phyloP scores from a whole-genome alignment of 2,888 invertebrate species.

The Pterostichus niger region DNA sequence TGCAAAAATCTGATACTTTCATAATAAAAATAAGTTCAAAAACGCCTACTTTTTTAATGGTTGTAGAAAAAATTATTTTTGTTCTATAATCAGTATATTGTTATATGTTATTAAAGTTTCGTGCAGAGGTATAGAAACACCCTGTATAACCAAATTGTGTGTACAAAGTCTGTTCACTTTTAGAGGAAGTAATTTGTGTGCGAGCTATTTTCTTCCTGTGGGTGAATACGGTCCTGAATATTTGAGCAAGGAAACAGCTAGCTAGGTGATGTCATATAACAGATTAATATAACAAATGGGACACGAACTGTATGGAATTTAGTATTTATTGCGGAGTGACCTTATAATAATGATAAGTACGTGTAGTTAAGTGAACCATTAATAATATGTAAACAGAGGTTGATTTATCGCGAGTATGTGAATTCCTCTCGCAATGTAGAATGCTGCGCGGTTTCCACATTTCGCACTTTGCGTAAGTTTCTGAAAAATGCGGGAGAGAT shows the following conservation, averaged over 20 bases:
- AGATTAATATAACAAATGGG: conserved; percentile 65
- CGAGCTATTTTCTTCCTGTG: not conserved
- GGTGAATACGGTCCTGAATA: not conserved
- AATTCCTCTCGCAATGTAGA: conserved; percentile 44
- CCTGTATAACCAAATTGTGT: too few species aligned
- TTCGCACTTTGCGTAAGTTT: conserved; percentile 1
- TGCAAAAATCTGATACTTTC: too few species aligned
- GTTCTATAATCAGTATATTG: too few species aligned
- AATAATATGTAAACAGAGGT: conserved; percentile 64
- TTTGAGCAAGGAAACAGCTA: conserved; percentile 14
- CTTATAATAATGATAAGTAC: conserved; percentile 67
- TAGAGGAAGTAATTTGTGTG: too few species aligned
- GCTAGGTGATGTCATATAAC: conserved; percentile 62
- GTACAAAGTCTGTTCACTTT: too few species aligned
- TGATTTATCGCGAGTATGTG: conserved; percentile 59
- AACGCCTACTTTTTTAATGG: too few species aligned
- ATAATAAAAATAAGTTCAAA: too few species aligned
- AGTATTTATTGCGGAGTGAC: conserved; percentile 64
- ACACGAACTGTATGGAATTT: conserved; percentile 65
- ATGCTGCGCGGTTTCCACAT: conserved; percentile 46
- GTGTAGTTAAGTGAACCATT: conserved; percentile 64
- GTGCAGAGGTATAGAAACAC: too few species aligned
- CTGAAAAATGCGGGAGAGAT: conserved; percentile 8
- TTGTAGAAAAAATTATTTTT: too few species aligned
- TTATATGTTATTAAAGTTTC: too few species aligned